Evolutionary conservation across 2,113 vertebrate genomes (phyloP).

Genomic region (Xenopus laevis): DNA sequence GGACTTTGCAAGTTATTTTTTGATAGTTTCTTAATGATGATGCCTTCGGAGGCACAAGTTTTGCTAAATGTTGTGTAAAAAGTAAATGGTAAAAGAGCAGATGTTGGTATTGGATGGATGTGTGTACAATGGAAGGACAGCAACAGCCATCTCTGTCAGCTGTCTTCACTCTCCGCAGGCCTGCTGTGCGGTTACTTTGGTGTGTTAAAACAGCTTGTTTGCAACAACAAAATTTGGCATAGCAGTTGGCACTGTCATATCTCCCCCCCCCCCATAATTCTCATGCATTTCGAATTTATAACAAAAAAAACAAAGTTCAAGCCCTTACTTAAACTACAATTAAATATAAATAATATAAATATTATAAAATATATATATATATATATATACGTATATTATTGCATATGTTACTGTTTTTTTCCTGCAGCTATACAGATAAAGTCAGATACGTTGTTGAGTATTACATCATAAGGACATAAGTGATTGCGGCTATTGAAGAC

Average conservation of each 20-base stretch:
- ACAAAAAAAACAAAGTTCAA: background rate
- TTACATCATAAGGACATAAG: no score
- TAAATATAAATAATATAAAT: no score
- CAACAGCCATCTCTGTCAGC: conserved; percentile 76
- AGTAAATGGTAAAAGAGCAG: conserved; percentile 87
- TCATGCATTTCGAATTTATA: conserved; percentile 10
- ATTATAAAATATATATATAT: no score
- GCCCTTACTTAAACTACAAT: no score
- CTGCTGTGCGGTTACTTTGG: conserved; percentile 89
- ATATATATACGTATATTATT: no score
- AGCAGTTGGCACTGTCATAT: conserved; percentile 57
- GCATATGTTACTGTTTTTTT: no score
- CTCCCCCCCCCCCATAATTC: conserved; percentile 38
- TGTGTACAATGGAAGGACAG: conserved; percentile 66
- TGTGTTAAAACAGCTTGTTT: conserved; percentile 85
- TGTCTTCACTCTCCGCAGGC: conserved; percentile 69
- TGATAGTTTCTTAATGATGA: conserved; percentile 69
- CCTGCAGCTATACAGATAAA: no score
- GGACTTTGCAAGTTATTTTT: conserved; percentile 64
- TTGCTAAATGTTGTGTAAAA: conserved; percentile 93
- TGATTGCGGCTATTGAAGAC: no score
- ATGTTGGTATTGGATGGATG: conserved; percentile 80
- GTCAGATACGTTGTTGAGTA: no score
- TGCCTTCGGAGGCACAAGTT: conserved; percentile 76
- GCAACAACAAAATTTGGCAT: conserved; percentile 67